Base-by-base conservation (phyloP, 2,113 vertebrate genomes). In the Mesembrinibis cayennensis region DNA sequence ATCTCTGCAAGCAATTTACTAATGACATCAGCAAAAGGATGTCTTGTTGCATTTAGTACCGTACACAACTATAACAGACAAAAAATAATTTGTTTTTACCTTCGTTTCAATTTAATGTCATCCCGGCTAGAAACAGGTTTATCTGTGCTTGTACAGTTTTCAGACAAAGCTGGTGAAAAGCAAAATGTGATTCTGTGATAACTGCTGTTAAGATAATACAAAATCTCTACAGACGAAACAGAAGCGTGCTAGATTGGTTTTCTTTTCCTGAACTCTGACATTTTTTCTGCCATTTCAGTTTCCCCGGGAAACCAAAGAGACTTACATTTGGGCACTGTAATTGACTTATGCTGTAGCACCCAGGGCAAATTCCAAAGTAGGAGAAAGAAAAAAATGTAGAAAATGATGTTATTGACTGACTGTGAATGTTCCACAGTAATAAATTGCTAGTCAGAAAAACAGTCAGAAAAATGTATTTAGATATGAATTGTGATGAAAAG, bases 201-300 rank as follows among this genome's bases (percentile, higher is more conserved):
- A 94, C 67, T 83, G 93, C 89, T 85, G 45, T 83, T 93, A 92
- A 96, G 94, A 88, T 96, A 96, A 94, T 86, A 93, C 53, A 66
- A 85, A 90, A 86, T 85, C 91, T 92, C 74, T 93, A 34, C 93
- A 86, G 93, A 90, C 10, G 16, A 85, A 94, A 74, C 74, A 95
- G 87, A 88, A 96, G 14, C 78, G 38, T 66, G 82, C 58, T 74
- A 83, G 55, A 95, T 94, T 81, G 89, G 89, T 88, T 97, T 95
- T 95, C 84, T 94, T 94, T 86, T 91, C 63, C 67, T 94, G 89
- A 96, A 97, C 89, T 93, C 74, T 96, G 89, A 90, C 93, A 63
- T 96, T 97, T 93, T 97, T 96, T 66, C 70, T 91, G 66, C 92
- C 30, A 73, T 96, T 97, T 95, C 82, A 90, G 87, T 96, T 96